Percentiles rank a stretch among this genome's conserved stretches.
Conservation (phyloP, 2,888 invertebrate genomes). For the Pammene fasciana region DNA sequence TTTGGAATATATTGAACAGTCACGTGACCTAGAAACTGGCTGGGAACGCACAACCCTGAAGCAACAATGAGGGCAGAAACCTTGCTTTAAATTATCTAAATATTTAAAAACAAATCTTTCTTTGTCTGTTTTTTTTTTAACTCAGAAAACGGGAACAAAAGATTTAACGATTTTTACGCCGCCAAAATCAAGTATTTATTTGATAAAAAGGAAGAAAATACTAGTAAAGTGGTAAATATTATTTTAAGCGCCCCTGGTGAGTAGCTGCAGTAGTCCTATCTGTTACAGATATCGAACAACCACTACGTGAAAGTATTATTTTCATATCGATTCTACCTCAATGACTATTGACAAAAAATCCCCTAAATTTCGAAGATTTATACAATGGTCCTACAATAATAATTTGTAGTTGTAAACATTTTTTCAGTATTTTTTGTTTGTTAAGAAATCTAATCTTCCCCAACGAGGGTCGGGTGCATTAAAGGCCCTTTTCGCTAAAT, state of each 20-base stretch:
- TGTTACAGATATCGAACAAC: conserved; percentile 15
- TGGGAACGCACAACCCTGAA: too few species aligned
- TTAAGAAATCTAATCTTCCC: conserved; percentile 80
- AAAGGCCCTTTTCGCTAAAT: conserved; percentile 78
- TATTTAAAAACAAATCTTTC: too few species aligned
- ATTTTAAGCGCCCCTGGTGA: neutral
- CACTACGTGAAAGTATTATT: conserved; percentile 4
- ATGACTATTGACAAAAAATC: conserved; percentile 40
- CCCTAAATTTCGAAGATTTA: conserved; percentile 46
- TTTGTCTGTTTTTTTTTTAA: too few species aligned
- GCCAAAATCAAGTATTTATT: too few species aligned
- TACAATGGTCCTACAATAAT: conserved; percentile 52
- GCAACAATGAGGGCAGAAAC: too few species aligned
- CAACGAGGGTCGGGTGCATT: conserved; percentile 69
- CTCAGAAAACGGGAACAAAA: too few species aligned
- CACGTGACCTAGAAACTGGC: too few species aligned
- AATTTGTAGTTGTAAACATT: conserved; percentile 54
- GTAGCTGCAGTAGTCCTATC: neutral
- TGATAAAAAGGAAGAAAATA: too few species aligned
- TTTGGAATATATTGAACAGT: too few species aligned
- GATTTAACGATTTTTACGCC: too few species aligned
- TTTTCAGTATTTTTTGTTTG: conserved; percentile 64
- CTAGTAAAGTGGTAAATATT: too few species aligned
- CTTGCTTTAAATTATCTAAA: too few species aligned
- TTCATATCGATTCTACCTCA: conserved; percentile 18